Percentiles rank a stretch among this genome's conserved stretches.
phyloP scores from a whole-genome alignment of 2,888 invertebrate species.

The Eudasyphora cyanicolor region DNA sequence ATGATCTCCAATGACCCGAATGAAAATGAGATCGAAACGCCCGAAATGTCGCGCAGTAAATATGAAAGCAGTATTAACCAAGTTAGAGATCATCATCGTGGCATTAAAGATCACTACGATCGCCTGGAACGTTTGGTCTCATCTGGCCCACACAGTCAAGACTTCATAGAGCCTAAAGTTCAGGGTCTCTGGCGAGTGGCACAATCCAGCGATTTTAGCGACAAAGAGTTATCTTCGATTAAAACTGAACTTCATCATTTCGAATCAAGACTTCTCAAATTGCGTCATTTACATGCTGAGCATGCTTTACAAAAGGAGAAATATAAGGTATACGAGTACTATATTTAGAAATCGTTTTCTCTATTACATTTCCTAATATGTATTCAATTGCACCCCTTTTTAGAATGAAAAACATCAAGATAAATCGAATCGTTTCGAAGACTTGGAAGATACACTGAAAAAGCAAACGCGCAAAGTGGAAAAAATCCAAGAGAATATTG shows the following conservation, averaged over 20 bases:
- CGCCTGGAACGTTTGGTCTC: conserved; percentile 87
- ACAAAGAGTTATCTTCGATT: conserved; percentile 90
- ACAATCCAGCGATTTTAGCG: conserved; percentile 88
- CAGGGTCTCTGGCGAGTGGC: conserved; percentile 94
- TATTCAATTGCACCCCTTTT: too few species aligned
- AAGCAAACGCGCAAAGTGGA: conserved; percentile 92
- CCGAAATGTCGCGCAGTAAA: conserved; percentile 77
- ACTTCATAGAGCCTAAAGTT: conserved; percentile 95
- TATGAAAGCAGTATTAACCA: conserved; percentile 86
- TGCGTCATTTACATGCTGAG: conserved; percentile 91
- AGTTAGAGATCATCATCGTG: conserved; percentile 87
- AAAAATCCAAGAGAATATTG: conserved; percentile 90
- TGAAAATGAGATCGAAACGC: conserved; percentile 81
- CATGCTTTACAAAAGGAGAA: conserved; percentile 87
- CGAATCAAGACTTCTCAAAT: conserved; percentile 90
- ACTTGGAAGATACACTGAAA: conserved; percentile 89
- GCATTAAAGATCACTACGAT: conserved; percentile 89
- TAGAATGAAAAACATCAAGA: conserved; percentile 82
- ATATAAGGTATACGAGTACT: conserved; percentile 82
- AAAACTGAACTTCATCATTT: conserved; percentile 90
- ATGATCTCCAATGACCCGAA: conserved; percentile 83
- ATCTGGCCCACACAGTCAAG: conserved; percentile 89
- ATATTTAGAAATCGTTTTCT: too few species aligned
- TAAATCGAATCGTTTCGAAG: conserved; percentile 83
- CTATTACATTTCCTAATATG: too few species aligned